A percentile compares a stretch with the other conserved stretches of the same genome.
Conservation (phyloP, 2,888 invertebrate genomes). For the Gymnoscelis rufifasciata region DNA sequence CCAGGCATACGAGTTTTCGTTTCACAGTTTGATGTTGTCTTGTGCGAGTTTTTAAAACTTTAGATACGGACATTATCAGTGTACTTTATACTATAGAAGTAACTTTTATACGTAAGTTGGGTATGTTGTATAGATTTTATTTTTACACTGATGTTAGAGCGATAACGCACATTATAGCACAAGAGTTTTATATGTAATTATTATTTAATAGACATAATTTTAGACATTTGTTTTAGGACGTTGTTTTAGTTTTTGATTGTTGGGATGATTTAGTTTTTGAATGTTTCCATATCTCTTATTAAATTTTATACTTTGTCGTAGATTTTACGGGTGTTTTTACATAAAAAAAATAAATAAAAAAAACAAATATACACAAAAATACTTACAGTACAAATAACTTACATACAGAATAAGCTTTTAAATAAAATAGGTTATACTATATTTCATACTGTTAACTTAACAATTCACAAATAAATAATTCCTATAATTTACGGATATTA, state of each 20-base stretch:
- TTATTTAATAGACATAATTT: conserved; percentile 19
- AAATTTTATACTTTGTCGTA: conserved; percentile 28
- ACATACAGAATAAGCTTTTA: conserved; percentile 40
- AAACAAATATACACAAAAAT: conserved; percentile 25
- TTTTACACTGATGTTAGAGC: conserved; percentile 59
- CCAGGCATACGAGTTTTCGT: conserved; percentile 57
- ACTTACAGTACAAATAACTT: conserved; percentile 45
- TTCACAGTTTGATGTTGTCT: conserved; percentile 65
- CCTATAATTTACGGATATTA: too few species aligned
- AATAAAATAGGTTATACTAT: neutral
- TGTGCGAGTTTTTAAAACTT: conserved; percentile 41
- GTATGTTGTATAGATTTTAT: conserved; percentile 57
- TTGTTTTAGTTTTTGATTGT: conserved; percentile 7
- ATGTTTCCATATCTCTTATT: conserved; percentile 37
- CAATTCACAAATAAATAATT: neutral
- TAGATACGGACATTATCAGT: conserved; percentile 39
- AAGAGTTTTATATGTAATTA: conserved; percentile 31
- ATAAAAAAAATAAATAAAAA: conserved; percentile 25
- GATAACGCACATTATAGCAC: conserved; percentile 56
- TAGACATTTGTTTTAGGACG: conserved; percentile 2
- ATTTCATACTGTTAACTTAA: neutral
- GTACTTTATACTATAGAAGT: conserved; percentile 38
- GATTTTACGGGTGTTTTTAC: conserved; percentile 30
- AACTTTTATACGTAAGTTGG: conserved; percentile 64
- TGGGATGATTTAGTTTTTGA: conserved; percentile 23